These are phyloP conservation scores for Apolygus lucorum DNA, from an alignment of 1,140 invertebrate species.

Conservation along the genomic window DNA sequence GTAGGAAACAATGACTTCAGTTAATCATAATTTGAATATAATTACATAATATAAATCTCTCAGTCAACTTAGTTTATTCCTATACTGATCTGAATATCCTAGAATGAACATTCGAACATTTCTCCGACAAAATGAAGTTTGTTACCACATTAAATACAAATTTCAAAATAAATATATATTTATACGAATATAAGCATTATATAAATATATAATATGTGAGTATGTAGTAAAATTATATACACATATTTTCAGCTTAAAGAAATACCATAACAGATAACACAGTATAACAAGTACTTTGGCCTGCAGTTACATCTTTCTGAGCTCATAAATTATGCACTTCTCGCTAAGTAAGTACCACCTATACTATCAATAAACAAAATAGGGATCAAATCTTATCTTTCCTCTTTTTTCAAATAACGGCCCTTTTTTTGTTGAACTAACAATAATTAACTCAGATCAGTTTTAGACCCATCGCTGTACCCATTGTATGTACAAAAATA, in stretches of 20 bases:
- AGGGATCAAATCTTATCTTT: background rate
- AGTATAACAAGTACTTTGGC: constrained; percentile 12
- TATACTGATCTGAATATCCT: constrained; percentile 4
- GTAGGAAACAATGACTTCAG: constrained; percentile 9
- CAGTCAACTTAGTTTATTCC: constrained; percentile 13
- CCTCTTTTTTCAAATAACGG: too few relatives aligned
- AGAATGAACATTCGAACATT: background rate
- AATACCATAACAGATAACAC: constrained; percentile 4
- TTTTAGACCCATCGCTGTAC: too few relatives aligned
- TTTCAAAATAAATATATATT: constrained; percentile 6
- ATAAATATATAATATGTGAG: constrained; percentile 4
- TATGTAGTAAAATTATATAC: constrained; percentile 8
- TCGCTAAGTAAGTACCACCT: background rate
- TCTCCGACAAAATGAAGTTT: background rate
- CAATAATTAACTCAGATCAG: too few relatives aligned
- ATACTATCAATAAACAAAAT: background rate
- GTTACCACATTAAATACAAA: background rate
- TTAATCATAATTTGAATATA: constrained; percentile 7
- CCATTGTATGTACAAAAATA: too few relatives aligned
- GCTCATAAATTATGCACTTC: constrained; percentile 3
- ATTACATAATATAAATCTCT: background rate
- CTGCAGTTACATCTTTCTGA: constrained; percentile 2
- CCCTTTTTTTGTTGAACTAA: too few relatives aligned
- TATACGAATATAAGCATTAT: background rate
- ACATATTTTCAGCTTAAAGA: background rate